Evolutionary conservation across 2,888 invertebrate genomes (phyloP).

Genomic region (Conops quadrifasciatus): DNA sequence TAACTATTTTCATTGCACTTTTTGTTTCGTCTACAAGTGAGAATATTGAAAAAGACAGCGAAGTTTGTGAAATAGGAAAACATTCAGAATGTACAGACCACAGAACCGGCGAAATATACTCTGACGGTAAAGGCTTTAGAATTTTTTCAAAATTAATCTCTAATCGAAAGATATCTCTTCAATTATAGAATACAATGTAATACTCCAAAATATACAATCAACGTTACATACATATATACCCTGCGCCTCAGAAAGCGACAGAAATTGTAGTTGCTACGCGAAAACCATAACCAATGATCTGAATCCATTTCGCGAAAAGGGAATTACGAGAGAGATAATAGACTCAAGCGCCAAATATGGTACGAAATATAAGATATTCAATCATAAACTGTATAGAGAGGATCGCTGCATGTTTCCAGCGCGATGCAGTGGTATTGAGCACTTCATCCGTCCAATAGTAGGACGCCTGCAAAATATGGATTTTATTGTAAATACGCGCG

Average conservation of each 20-base stretch:
- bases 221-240: slow-evolving; percentile 68
- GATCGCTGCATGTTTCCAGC: slow-evolving; percentile 90
- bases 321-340: slow-evolving; percentile 76
- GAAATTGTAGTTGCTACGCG: slow-evolving; percentile 73
- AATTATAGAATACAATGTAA: slow-evolving; percentile 50
- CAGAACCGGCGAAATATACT: background rate
- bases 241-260: slow-evolving; percentile 65
- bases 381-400: slow-evolving; percentile 82
- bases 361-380: slow-evolving; percentile 83
- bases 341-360: slow-evolving; percentile 71
- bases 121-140: background rate
- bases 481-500: slow-evolving; percentile 86
- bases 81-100: slow-evolving; percentile 25
- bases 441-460: slow-evolving; percentile 79
- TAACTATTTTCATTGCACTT: slow-evolving; percentile 1
- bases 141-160: background rate
- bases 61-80: slow-evolving; percentile 28
- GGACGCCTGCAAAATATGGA: slow-evolving; percentile 82
- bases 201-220: slow-evolving; percentile 66
- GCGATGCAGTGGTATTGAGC: slow-evolving; percentile 89
- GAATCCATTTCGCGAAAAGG: slow-evolving; percentile 71
- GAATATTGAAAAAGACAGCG: background rate
- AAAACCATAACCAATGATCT: slow-evolving; percentile 76
- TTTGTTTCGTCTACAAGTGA: slow-evolving; percentile 4
- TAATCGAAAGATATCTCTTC: background rate